These are phyloP conservation scores for Geopemphigus sp. DNA, from an alignment of 1,140 invertebrate species.

Conservation along the genomic window DNA sequence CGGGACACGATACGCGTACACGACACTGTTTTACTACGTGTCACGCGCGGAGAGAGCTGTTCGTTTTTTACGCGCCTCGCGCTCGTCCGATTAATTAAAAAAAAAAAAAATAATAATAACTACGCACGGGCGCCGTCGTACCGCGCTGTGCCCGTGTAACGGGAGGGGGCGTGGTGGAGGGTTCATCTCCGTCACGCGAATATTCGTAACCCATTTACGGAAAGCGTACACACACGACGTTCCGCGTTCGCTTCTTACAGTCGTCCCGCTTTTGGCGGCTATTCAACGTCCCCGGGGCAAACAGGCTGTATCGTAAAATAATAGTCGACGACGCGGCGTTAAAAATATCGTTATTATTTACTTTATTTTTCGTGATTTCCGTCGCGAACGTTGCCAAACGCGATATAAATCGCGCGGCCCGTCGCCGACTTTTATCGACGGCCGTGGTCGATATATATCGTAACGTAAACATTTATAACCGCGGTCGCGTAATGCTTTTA, in stretches of 20 bases:
- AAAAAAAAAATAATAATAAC: too few species aligned
- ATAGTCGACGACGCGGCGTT: too few species aligned
- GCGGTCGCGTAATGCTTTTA: too few species aligned
- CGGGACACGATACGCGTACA: background rate
- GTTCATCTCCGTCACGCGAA: background rate
- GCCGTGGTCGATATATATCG: too few species aligned
- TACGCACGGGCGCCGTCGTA: too few species aligned
- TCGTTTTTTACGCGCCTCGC: background rate
- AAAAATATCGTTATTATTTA: background rate
- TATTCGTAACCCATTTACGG: background rate
- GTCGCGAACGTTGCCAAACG: background rate
- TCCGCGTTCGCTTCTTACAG: background rate
- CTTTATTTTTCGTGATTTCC: too few species aligned
- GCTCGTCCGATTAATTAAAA: background rate
- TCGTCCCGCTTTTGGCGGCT: background rate
- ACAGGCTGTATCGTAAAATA: conserved; percentile 1
- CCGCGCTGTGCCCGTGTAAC: too few species aligned
- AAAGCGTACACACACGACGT: background rate
- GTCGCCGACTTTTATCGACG: background rate
- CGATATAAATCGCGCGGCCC: background rate
- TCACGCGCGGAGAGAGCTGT: background rate
- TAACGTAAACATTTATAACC: background rate
- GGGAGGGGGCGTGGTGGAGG: too few species aligned
- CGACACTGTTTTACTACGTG: background rate
- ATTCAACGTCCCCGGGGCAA: background rate